Base-by-base conservation (phyloP, 1,140 invertebrate genomes). In the Eriocheir sinensis region DNA sequence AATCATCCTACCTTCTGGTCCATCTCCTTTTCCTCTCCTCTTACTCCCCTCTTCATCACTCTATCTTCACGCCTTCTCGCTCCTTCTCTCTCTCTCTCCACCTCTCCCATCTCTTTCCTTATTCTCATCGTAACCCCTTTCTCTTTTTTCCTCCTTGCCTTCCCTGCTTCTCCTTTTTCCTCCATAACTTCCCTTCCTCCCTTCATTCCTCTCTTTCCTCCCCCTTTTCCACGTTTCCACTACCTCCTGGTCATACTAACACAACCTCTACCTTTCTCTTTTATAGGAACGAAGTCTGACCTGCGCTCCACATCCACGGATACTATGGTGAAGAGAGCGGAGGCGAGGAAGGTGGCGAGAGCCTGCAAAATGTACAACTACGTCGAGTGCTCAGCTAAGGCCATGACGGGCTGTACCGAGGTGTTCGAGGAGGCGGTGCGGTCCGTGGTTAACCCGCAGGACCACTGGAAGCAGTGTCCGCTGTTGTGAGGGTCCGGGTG, bases 341-440 rank as follows among this genome's bases (percentile, higher is more conserved):
- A 93, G 6, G 91, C n/a, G n/a, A 93, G 86, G 81, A 83, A 36
- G 44, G 9, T 93, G 3, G 91, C 91, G 12, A 21, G 53, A 4
- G 34, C 79, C 17, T 40, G 85, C 38, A 85, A 83, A 8, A 85
- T 93, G 91, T 1, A 81, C 30, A 81, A 32, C 21, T 93, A 93
- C 30, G 91, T 93, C 30, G 91, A 93, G 41, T 85, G 80, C 41
- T 93, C 91, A 0, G 91, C 91, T 12, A 93, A 93, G 81, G 21
- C 9, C 0, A 85, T 32, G 30, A 34, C 3, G 21, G 81, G 81
- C 2, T 83, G 79, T 4, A 53, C 44, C 2, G 81, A 44, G 1
- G 91, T 86, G 8, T 86, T 93, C 32, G 2, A 83, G 38, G 44
- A 40, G 2, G 91, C 80, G 4, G 72, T 93, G 0, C 41, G 32